These are phyloP conservation scores for Gila robusta DNA, from an alignment of 2,797 vertebrate genomes.

Conservation along the genomic window DNA sequence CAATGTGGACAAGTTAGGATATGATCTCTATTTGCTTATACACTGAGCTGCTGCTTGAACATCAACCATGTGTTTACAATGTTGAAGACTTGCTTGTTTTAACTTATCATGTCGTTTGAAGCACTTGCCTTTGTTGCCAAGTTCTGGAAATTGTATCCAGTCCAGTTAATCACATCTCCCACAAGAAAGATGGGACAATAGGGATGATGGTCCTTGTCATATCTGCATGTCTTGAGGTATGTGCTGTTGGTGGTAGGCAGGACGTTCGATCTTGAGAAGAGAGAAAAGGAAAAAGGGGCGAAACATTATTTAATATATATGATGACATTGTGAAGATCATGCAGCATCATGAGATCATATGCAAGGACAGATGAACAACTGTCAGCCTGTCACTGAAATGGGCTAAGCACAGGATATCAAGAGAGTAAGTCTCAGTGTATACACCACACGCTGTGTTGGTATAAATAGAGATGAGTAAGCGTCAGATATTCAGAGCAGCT, in stretches of 20 bases:
- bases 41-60: neutral
- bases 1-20: neutral
- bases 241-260: constrained; percentile 75
- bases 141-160: constrained; percentile 86
- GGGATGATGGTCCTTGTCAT: constrained; percentile 75
- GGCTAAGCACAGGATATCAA: constrained; percentile 34
- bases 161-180: constrained; percentile 81
- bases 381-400: constrained; percentile 51
- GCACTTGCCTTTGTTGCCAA: constrained; percentile 85
- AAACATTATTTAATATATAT: neutral
- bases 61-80: neutral
- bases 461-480: constrained; percentile 76
- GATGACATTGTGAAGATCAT: neutral
- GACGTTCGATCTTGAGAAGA: constrained; percentile 84
- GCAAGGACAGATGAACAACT: constrained; percentile 14
- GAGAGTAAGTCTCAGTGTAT: constrained; percentile 23
- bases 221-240: constrained; percentile 89
- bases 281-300: neutral
- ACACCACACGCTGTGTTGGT: constrained; percentile 49
- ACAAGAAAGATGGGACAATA: constrained; percentile 95
- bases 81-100: neutral
- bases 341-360: neutral
- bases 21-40: neutral
- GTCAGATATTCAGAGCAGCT: constrained; percentile 73
- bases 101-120: neutral